These are phyloP conservation scores for Phaethon lepturus DNA, from an alignment of 2,113 vertebrate genomes.

Conservation along the genomic window DNA sequence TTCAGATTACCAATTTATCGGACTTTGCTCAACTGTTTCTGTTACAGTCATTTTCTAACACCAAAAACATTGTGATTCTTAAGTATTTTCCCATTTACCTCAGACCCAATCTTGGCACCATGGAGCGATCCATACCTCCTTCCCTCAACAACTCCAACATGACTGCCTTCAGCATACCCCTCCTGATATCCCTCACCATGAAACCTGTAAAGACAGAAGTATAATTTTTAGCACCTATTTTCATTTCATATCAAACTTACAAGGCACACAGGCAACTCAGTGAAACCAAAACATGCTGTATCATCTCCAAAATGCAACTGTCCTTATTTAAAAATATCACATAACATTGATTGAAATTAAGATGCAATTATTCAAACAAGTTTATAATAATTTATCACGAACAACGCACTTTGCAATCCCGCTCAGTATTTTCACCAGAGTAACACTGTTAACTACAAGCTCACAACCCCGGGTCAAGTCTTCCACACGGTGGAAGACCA, in stretches of 20 bases:
- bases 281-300: rapidly evolving
- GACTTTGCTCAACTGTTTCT: neutral
- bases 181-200: slow-evolving; percentile 84
- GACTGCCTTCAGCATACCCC: slow-evolving; percentile 82
- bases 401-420: neutral
- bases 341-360: rapidly evolving
- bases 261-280: rapidly evolving
- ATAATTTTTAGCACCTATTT: rapidly evolving
- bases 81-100: slow-evolving; percentile 72
- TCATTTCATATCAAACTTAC: rapidly evolving
- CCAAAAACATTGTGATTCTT: rapidly evolving
- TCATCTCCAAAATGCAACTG: rapidly evolving
- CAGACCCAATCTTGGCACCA: slow-evolving; percentile 84
- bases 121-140: slow-evolving; percentile 75
- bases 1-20: neutral
- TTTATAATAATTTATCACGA: neutral
- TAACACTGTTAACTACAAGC: neutral
- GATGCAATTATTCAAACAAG: neutral
- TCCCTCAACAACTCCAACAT: slow-evolving; percentile 79
- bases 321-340: rapidly evolving
- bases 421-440: too few relatives aligned
- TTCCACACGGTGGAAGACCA: rapidly evolving
- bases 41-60: neutral
- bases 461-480: neutral
- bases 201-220: slow-evolving; percentile 73